Evolutionary conservation across 1,140 invertebrate species (phyloP).

Genomic region (Drosophila parvula): DNA sequence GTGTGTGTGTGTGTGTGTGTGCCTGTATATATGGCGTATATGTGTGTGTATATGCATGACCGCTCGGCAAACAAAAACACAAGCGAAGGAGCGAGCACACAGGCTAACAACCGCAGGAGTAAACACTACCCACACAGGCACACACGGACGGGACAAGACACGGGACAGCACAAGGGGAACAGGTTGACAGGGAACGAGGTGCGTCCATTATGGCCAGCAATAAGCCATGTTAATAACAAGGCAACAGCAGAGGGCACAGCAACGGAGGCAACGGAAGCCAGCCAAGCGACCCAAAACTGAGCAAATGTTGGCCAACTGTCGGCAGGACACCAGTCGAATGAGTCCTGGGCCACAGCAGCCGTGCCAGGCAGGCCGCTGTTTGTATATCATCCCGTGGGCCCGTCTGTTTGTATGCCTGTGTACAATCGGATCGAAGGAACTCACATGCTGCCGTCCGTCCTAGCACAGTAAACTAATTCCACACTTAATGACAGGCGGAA

Average conservation of each 20-base stretch:
- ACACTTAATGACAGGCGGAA: constrained; percentile 47
- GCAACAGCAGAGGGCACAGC: constrained; percentile 9
- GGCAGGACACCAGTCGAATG: constrained; percentile 31
- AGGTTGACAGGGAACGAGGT: constrained; percentile 57
- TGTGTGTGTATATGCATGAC: constrained; percentile 51
- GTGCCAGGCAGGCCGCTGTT: constrained; percentile 46
- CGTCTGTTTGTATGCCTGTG: constrained; percentile 30
- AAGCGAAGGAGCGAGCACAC: constrained; percentile 61
- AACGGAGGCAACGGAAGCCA: constrained; percentile 18
- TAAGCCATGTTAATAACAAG: constrained; percentile 80
- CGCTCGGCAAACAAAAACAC: constrained; percentile 72
- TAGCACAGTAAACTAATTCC: constrained; percentile 76
- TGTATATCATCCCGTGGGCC: constrained; percentile 17
- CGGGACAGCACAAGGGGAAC: constrained; percentile 3
- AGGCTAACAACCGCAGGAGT: constrained; percentile 72
- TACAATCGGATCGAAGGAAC: constrained; percentile 26
- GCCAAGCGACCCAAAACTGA: constrained; percentile 68
- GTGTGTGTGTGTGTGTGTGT: background rate
- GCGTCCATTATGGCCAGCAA: constrained; percentile 74
- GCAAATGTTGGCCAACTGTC: constrained; percentile 67
- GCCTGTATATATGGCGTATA: background rate
- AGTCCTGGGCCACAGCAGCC: constrained; percentile 22
- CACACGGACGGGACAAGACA: background rate
- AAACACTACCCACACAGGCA: constrained; percentile 54
- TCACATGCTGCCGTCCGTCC: constrained; percentile 27